A percentile compares a stretch with the other conserved stretches of the same genome.
Evolutionary conservation across 2,888 invertebrate species (phyloP).

Genomic region (Melanotus villosus): DNA sequence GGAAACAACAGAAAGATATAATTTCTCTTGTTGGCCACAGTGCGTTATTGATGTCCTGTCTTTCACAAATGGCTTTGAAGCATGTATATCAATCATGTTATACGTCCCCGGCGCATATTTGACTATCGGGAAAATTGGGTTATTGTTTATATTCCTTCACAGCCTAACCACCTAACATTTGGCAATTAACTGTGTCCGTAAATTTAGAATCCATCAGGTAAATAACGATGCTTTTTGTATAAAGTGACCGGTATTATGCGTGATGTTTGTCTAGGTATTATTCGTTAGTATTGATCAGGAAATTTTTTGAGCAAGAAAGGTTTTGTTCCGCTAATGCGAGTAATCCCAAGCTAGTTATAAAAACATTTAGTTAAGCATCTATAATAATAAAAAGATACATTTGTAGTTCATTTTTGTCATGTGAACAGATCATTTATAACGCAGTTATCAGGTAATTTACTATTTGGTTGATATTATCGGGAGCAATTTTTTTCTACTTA

Average conservation of each 20-base stretch:
- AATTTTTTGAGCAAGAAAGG: neutral
- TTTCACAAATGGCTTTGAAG: slow-evolving; percentile 23
- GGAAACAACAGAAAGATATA: slow-evolving; percentile 21
- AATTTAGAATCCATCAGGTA: neutral
- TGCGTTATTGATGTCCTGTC: slow-evolving; percentile 29
- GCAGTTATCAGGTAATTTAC: slow-evolving; percentile 63
- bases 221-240: neutral
- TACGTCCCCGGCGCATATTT: slow-evolving; percentile 4
- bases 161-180: neutral
- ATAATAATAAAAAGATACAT: slow-evolving; percentile 39
- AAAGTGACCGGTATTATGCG: neutral
- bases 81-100: slow-evolving; percentile 16
- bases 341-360: slow-evolving; percentile 33
- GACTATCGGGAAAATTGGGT: slow-evolving; percentile 11
- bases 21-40: slow-evolving; percentile 24
- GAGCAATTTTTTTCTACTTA: slow-evolving; percentile 42
- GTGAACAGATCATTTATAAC: slow-evolving; percentile 64
- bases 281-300: neutral
- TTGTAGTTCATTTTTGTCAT: slow-evolving; percentile 58
- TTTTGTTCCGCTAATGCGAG: slow-evolving; percentile 11
- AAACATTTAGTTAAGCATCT: slow-evolving; percentile 36
- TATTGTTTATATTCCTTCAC: slow-evolving; percentile 1
- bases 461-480: slow-evolving; percentile 48
- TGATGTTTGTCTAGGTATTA: neutral
- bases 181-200: neutral